Conservation (phyloP, 1,140 invertebrate genomes). For the Ostrea edulis region DNA sequence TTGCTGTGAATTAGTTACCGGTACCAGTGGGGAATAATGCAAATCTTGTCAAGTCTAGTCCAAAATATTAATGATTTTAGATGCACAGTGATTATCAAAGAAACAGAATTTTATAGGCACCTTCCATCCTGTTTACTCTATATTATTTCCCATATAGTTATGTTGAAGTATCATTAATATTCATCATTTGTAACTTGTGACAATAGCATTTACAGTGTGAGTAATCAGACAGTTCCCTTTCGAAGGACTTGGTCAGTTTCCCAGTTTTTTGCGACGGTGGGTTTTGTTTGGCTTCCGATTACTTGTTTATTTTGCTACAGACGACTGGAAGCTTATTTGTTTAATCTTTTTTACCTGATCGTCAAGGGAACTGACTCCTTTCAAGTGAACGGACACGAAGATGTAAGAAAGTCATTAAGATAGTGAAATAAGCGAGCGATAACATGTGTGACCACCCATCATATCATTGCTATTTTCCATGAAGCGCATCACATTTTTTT, state of each 20-base stretch:
- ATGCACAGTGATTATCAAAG: neutral
- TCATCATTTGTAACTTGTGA: neutral
- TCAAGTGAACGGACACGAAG: constrained; percentile 1
- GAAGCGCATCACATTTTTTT: constrained; percentile 1
- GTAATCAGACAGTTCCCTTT: too few species aligned
- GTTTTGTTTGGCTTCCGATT: neutral
- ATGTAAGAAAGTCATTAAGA: constrained; percentile 22
- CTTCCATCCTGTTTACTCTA: too few species aligned
- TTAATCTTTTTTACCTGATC: constrained; percentile 24
- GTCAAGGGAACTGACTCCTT: constrained; percentile 10
- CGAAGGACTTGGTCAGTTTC: neutral
- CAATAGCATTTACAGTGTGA: too few species aligned
- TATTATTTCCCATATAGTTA: neutral
- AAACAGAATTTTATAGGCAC: neutral
- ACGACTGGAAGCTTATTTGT: constrained; percentile 11
- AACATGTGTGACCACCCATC: constrained; percentile 33
- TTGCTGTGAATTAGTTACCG: neutral
- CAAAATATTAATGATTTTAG: neutral
- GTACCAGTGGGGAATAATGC: too few species aligned
- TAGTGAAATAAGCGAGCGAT: neutral
- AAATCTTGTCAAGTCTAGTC: neutral
- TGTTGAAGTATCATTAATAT: neutral
- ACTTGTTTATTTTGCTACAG: constrained; percentile 1
- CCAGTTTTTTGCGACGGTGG: neutral
- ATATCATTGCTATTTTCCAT: neutral